phyloP scores from a whole-genome alignment of 1,140 invertebrate species.

The Trichonephila clavipes region DNA sequence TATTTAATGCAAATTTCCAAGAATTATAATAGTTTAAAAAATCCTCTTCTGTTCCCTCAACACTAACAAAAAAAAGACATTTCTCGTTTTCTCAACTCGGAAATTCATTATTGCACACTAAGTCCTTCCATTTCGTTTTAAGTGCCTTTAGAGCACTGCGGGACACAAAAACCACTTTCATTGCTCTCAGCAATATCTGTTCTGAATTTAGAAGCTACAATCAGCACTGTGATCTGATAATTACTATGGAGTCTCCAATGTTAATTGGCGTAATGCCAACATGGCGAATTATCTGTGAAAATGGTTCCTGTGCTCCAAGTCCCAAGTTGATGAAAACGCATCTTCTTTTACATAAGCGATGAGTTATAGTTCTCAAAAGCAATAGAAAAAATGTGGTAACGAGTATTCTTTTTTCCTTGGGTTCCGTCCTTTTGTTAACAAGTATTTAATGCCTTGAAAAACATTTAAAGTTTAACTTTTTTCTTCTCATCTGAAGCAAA shows the following conservation, averaged over 20 bases:
- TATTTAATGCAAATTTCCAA: too few relatives aligned
- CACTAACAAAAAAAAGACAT: too few relatives aligned
- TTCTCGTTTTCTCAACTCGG: too few relatives aligned
- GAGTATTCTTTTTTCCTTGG: not conserved
- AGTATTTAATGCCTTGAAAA: not conserved
- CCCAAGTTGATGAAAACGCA: not conserved
- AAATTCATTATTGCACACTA: not conserved
- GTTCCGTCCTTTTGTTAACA: not conserved
- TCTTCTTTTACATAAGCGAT: not conserved
- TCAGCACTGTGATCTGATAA: conserved; percentile 3
- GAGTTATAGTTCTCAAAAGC: not conserved
- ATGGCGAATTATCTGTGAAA: not conserved
- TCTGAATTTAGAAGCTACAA: not conserved
- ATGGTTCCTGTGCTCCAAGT: not conserved
- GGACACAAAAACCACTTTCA: conserved; percentile 2
- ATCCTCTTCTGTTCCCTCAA: too few relatives aligned
- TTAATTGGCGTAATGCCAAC: not conserved
- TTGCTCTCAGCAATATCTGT: not conserved
- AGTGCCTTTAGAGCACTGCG: not conserved
- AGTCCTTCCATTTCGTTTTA: not conserved
- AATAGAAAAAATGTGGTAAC: not conserved
- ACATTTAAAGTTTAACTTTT: not conserved
- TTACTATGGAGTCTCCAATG: not conserved
- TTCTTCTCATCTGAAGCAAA: not conserved
- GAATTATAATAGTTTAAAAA: too few relatives aligned